Base-by-base conservation (phyloP, 2,888 invertebrate genomes). In the Drosophila parthenogenetica region DNA sequence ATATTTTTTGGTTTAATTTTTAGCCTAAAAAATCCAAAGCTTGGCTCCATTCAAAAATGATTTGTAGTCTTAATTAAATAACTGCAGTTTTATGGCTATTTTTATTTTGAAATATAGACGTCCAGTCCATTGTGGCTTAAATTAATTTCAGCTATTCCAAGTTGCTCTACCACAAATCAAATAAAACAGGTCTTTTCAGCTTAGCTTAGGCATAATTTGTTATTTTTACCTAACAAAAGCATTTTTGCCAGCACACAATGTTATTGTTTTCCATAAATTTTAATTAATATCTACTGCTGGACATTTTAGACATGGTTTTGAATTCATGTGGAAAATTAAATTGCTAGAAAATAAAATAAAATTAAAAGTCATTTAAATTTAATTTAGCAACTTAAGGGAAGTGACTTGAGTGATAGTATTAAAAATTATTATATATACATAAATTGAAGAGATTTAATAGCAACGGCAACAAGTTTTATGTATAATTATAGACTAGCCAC, bases 271-370 rank as follows among this genome's bases (percentile, higher is more conserved):
- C 14, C 14, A 61, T 37, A 59, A 61, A 53, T 70, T 76, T 73
- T 76, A 84, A 84, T 72, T 81, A 76, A 80, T 72, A 68, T 53
- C 55, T 57, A 19, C 42, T n/a, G 46, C 50, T 22, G 39, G 29
- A 53, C 39, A 58, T 16, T 54, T 62, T 72, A 32, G 11, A 14
- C 5, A 25, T 3, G 13, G 51, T 35, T 55, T 60, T 61, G 64
- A 72, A 72, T 69, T 58, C 5, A 19, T 17, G 11, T 50, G 39
- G n/a, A 16, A n/a, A 19, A 32, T 19, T 10, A 4, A 16, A 11
- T 8, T n/a, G 17, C 8, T 29, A 29, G 37, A 22, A 17, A 39
- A 43, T 50, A 11, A 22, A 43, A 40, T 0, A 1, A 1, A 39
- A 25, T 5, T 48, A 54, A 13, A 51, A 48, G 13, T 16, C 43